Evolutionary conservation across 1,140 invertebrate species (phyloP), one percentile per base, ranked within the genome.

Genomic region (Drosophila nigromelanica): DNA sequence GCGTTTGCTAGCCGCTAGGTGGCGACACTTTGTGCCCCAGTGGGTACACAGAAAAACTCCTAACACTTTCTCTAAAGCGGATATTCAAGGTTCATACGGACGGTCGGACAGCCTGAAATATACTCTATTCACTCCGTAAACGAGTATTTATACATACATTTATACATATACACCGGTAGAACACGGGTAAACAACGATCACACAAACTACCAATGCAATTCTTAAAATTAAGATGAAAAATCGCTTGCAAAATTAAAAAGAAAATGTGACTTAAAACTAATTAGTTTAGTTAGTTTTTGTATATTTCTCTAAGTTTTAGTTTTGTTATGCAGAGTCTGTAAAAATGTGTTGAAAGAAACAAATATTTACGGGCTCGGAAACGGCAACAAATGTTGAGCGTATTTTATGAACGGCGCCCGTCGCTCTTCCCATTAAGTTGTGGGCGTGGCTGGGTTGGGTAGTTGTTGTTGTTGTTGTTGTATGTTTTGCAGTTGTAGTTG

Each of bases 321-420:
- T 35, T 35, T 35, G 6, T 35, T 35, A 35, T 35, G 6, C 2
- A 7, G 7, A 52, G 21, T 64, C 2, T 55, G 42, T 40, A 37
- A 14, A 14, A 21, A 7, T 54, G 10, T 18, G 35, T 39, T 35
- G 5, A 54, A 18, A 37, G 3, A 15, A 39, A 39, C n/a, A 71
- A 75, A 86, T 87, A 87, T 89, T 87, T 87, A 87, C 83, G 79
- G 83, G 83, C 48, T 83, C 54, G 51, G 76, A 77, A 54, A 63
- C 67, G 58, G 83, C 85, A 60, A 74, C 52, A 51, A 87, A 87
- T 80, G 56, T 77, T 77, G 79, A 27, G 45, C 76, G 80, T 54
- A 58, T 79, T 66, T 76, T 79, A 61, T 76, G 73, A 74, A 37
- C 59, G 62, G 48, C 42, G 35, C 59, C 74, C 61, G 10, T 14